Conservation (phyloP, 1,140 invertebrate genomes). For the Drosophila ironensis region DNA sequence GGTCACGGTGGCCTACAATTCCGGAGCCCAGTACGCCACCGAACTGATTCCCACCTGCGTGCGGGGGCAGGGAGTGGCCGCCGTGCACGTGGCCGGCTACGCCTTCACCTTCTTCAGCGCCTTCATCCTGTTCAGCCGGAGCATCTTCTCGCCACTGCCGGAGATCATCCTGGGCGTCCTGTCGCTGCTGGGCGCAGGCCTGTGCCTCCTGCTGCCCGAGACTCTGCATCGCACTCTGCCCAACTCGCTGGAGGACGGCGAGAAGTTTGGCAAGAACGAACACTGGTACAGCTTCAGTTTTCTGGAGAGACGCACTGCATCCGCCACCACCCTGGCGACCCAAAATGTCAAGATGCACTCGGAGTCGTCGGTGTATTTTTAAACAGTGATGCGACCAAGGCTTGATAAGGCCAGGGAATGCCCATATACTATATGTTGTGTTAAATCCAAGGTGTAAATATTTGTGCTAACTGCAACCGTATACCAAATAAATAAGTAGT, state of each 20-base stretch:
- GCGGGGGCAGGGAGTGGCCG: constrained; percentile 84
- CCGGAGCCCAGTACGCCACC: constrained; percentile 85
- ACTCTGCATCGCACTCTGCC: constrained; percentile 83
- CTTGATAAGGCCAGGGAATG: no score
- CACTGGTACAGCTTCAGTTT: constrained; percentile 71
- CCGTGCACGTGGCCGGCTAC: constrained; percentile 84
- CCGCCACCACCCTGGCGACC: constrained; percentile 38
- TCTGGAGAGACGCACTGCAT: constrained; percentile 60
- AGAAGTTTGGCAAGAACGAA: constrained; percentile 85
- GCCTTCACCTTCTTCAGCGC: constrained; percentile 80
- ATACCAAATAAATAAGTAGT: no score
- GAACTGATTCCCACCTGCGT: constrained; percentile 87
- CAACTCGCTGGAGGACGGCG: constrained; percentile 84
- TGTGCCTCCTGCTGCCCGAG: constrained; percentile 81
- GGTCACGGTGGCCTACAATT: constrained; percentile 86
- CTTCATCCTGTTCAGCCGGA: constrained; percentile 75
- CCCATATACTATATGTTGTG: no score
- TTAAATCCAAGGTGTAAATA: no score
- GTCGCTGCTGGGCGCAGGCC: constrained; percentile 83
- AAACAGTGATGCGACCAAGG: not conserved
- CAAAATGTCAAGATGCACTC: constrained; percentile 27
- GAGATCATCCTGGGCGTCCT: constrained; percentile 83
- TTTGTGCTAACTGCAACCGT: no score
- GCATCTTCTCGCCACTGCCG: constrained; percentile 83
- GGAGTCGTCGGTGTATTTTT: constrained; percentile 43